Conservation (phyloP, 2,797 vertebrate genomes). For the Enteromius anoplus region DNA sequence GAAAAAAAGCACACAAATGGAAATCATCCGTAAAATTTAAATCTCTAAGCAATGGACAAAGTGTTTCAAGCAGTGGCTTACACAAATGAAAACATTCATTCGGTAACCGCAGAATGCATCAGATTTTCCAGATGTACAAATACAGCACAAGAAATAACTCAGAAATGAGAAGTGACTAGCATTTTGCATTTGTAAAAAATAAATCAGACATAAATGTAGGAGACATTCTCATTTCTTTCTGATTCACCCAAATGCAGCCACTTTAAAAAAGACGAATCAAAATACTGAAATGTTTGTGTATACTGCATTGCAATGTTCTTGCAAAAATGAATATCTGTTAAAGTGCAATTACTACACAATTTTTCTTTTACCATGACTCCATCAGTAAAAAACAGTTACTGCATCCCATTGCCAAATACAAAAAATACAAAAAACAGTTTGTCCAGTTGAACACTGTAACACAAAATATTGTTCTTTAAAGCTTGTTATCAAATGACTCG, state of each 20-base stretch:
- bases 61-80: not conserved
- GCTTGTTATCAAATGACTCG: conserved; percentile 10
- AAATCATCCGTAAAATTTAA: not conserved
- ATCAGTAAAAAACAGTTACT: conserved; percentile 38
- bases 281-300: conserved; percentile 22
- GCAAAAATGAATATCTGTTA: conserved; percentile 37
- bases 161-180: not conserved
- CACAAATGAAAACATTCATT: conserved; percentile 33
- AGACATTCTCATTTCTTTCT: conserved; percentile 7
- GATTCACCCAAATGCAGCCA: not conserved
- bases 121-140: conserved; percentile 50
- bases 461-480: conserved; percentile 29
- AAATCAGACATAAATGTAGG: conserved; percentile 12
- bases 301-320: not conserved
- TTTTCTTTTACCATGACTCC: conserved; percentile 29
- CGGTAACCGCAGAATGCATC: conserved; percentile 33
- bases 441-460: conserved; percentile 33
- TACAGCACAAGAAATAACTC: conserved; percentile 40
- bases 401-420: conserved; percentile 16
- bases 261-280: conserved; percentile 16
- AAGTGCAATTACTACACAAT: conserved; percentile 57
- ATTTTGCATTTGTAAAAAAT: conserved; percentile 47
- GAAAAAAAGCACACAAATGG: not conserved
- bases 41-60: not conserved
- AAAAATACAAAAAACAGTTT: conserved; percentile 14